Percentiles rank a stretch among this genome's conserved stretches.
phyloP scores from a whole-genome alignment of 2,113 vertebrate species.

The Vireo altiloquus region DNA sequence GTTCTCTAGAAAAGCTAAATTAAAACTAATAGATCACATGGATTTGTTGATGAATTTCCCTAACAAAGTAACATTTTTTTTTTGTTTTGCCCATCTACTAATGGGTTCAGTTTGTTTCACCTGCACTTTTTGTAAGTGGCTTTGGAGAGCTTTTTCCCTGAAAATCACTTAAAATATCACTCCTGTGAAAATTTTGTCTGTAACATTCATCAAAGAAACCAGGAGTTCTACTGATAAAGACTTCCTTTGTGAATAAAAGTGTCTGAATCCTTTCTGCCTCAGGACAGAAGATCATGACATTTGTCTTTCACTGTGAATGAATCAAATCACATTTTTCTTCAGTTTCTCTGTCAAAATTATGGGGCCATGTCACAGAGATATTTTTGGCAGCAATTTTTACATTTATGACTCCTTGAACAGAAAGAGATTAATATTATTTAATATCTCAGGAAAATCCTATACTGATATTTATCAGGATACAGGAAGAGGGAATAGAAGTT shows the following conservation, averaged over 20 bases:
- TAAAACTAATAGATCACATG: neutral
- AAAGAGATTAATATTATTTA: neutral
- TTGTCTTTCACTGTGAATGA: neutral
- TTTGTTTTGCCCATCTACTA: neutral
- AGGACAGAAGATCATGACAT: neutral
- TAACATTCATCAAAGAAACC: neutral
- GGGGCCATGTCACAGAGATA: neutral
- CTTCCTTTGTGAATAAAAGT: neutral
- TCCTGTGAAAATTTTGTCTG: neutral
- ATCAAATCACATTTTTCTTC: neutral
- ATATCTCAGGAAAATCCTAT: neutral
- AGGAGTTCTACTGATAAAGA: neutral
- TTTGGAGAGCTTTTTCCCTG: neutral
- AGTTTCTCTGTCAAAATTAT: neutral
- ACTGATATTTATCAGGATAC: neutral
- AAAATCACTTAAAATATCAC: neutral
- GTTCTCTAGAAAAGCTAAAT: neutral
- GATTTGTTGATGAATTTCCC: neutral
- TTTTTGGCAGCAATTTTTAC: neutral
- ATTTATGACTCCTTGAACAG: neutral
- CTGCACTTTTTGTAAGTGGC: neutral
- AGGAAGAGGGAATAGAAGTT: neutral
- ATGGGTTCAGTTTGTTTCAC: neutral
- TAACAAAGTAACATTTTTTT: neutral
- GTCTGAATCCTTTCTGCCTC: neutral